Evolutionary conservation across 1,140 invertebrate species (phyloP).

Genomic region (Apis laboriosa): DNA sequence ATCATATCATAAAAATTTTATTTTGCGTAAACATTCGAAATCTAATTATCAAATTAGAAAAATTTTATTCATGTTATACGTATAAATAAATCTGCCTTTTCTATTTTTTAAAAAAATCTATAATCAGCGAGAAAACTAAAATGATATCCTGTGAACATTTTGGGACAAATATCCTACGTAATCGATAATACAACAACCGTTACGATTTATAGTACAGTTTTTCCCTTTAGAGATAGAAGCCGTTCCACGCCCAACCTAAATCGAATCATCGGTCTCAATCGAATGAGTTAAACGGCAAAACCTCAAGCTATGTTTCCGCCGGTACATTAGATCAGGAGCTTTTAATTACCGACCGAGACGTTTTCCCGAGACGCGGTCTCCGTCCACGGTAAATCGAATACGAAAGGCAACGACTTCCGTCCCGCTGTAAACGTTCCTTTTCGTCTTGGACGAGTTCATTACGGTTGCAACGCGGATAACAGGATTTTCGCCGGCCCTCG

Average conservation of each 20-base stretch:
- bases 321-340: not conserved
- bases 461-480: conserved; percentile 58
- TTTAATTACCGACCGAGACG: not conserved
- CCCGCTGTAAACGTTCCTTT: not conserved
- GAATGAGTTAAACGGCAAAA: not conserved
- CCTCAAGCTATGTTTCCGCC: not conserved
- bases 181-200: too few species aligned
- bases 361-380: not conserved
- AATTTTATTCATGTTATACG: too few species aligned
- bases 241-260: not conserved
- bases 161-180: too few species aligned
- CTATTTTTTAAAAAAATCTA: too few species aligned
- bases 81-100: too few species aligned
- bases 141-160: too few species aligned
- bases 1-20: too few species aligned
- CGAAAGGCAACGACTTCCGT: conserved; percentile 1
- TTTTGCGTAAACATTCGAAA: too few species aligned
- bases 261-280: not conserved
- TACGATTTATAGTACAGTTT: too few species aligned
- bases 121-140: too few species aligned
- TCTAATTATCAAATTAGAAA: too few species aligned
- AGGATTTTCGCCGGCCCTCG: conserved; percentile 47
- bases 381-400: not conserved
- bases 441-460: conserved; percentile 54
- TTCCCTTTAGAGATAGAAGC: too few species aligned